These are phyloP conservation scores for Limosa lapponica DNA, from an alignment of 2,797 vertebrate species.

Conservation along the genomic window DNA sequence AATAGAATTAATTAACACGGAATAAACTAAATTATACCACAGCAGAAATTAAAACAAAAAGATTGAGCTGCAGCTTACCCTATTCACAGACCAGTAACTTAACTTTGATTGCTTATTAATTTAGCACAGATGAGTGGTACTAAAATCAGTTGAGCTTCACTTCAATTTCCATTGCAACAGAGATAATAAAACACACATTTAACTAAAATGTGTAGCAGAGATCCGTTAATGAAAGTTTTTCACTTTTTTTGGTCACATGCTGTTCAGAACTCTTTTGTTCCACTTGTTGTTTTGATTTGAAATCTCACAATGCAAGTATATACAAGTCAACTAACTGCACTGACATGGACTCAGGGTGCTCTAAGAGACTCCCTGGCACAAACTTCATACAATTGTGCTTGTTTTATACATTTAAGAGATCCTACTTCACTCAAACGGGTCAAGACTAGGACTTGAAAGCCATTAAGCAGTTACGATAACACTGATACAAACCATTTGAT, in stretches of 20 bases:
- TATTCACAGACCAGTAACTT: not conserved
- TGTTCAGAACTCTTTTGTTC: not conserved
- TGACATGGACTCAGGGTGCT: not conserved
- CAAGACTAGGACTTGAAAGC: not conserved
- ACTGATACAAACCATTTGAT: not conserved
- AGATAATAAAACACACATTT: not conserved
- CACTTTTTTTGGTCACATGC: not conserved
- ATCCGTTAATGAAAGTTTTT: not conserved
- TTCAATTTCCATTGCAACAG: not conserved
- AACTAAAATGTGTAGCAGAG: not conserved
- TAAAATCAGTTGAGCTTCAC: not conserved
- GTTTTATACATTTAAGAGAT: not conserved
- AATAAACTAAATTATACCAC: not conserved
- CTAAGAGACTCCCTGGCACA: not conserved
- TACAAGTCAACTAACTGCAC: not conserved
- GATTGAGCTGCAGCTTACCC: not conserved
- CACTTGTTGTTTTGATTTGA: not conserved
- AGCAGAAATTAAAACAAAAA: not conserved
- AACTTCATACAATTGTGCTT: not conserved
- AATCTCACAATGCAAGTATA: not conserved
- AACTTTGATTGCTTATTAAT: not conserved
- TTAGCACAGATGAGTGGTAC: not conserved
- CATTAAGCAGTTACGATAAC: not conserved
- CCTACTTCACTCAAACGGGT: not conserved
- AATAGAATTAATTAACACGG: not conserved